Percentiles rank a stretch among this genome's conserved stretches.
Evolutionary conservation across 2,888 invertebrate species (phyloP).

Genomic region (Alviniconcha strummeri): DNA sequence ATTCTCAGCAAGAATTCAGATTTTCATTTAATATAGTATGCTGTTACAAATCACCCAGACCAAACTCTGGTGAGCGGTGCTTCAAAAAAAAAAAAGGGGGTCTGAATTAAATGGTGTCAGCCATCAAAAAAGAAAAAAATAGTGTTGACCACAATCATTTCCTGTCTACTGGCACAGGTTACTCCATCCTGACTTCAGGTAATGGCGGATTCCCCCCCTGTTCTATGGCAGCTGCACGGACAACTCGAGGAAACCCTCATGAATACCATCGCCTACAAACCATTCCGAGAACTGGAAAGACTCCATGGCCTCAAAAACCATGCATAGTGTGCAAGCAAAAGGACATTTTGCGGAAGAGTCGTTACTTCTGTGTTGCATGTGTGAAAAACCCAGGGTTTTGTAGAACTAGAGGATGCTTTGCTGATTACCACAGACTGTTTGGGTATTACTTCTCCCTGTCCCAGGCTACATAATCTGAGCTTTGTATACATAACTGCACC

Average conservation of each 20-base stretch:
- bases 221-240: constrained; percentile 8
- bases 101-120: too few relatives aligned
- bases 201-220: background rate
- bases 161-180: constrained; percentile 23
- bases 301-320: constrained; percentile 20
- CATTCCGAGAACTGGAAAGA: constrained; percentile 17
- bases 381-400: background rate
- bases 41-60: too few relatives aligned
- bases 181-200: background rate
- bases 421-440: background rate
- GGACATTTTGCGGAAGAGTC: background rate
- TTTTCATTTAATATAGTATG: too few relatives aligned
- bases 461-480: background rate
- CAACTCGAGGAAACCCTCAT: background rate
- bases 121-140: background rate
- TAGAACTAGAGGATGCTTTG: constrained; percentile 4
- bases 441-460: background rate
- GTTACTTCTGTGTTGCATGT: constrained; percentile 9
- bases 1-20: too few relatives aligned
- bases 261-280: constrained; percentile 8
- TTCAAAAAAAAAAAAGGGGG: too few relatives aligned
- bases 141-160: constrained; percentile 1
- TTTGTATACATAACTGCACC: background rate
- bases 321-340: constrained; percentile 21
- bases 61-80: too few relatives aligned